A percentile compares a stretch with the other conserved stretches of the same genome.
Conservation (phyloP, 92 coral and sea anemone genomes). For the Scolanthus callimorphus region DNA sequence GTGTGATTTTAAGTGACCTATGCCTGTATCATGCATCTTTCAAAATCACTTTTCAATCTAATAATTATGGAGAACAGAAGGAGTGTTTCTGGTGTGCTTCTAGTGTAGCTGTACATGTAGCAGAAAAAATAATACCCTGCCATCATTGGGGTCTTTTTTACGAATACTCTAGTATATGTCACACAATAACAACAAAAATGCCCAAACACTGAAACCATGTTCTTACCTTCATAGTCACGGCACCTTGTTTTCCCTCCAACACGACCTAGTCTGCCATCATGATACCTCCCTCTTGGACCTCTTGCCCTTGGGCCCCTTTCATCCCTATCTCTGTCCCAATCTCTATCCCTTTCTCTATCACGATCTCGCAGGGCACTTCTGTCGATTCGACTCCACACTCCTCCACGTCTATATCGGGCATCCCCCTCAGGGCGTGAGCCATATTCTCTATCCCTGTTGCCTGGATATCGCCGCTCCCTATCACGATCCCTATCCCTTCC, state of each 20-base stretch:
- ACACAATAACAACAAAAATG: not conserved
- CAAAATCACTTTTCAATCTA: too few species aligned
- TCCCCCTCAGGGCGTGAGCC: conserved; percentile 36
- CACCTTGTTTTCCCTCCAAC: conserved; percentile 79
- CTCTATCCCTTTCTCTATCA: conserved; percentile 18
- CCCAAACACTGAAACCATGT: not conserved
- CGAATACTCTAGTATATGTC: too few species aligned
- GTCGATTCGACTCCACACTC: conserved; percentile 26
- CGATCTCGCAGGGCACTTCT: conserved; percentile 24
- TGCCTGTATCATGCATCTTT: too few species aligned
- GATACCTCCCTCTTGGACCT: conserved; percentile 40
- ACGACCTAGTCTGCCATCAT: conserved; percentile 49
- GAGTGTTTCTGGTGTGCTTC: too few species aligned
- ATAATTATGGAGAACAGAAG: too few species aligned
- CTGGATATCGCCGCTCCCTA: conserved; percentile 22
- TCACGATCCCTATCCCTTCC: conserved; percentile 21
- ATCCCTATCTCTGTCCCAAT: conserved; percentile 25
- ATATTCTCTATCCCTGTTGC: conserved; percentile 24
- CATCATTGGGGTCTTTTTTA: too few species aligned
- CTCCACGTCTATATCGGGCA: conserved; percentile 41
- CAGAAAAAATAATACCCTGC: too few species aligned
- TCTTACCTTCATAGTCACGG: conserved; percentile 96
- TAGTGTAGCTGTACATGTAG: too few species aligned
- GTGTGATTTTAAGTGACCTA: too few species aligned
- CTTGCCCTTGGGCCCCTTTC: conserved; percentile 51